Conservation (phyloP, 2,113 vertebrate genomes). For the Chloropsis hardwickii region DNA sequence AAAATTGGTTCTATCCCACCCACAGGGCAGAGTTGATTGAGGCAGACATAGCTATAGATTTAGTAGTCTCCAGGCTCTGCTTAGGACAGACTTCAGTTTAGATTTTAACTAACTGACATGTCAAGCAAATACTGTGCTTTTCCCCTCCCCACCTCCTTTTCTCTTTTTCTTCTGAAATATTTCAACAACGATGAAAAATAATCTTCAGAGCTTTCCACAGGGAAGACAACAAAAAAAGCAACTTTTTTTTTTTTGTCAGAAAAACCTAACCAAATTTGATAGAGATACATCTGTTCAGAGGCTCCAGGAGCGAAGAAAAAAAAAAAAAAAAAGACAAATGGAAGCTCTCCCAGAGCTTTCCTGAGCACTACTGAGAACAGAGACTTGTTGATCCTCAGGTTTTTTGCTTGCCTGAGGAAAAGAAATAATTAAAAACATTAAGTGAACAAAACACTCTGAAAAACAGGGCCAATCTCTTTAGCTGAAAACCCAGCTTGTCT, state of each 20-base stretch:
- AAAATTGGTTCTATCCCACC: not conserved
- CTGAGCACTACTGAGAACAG: conserved; percentile 51
- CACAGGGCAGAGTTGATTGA: not conserved
- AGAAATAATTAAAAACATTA: conserved; percentile 68
- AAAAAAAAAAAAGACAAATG: conserved; percentile 1
- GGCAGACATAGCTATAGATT: not conserved
- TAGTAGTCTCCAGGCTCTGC: not conserved
- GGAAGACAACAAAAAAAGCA: not conserved
- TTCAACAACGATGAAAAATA: conserved; percentile 23
- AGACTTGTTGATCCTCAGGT: conserved; percentile 62
- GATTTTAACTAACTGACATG: conserved; percentile 19
- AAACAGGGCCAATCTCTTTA: not conserved
- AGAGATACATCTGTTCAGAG: conserved; percentile 29
- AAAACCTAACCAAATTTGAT: conserved; percentile 36
- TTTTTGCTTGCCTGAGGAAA: conserved; percentile 49
- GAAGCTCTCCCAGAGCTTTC: not conserved
- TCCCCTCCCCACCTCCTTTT: not conserved
- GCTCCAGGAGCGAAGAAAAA: not conserved
- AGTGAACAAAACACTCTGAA: conserved; percentile 30
- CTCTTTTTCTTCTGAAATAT: not conserved
- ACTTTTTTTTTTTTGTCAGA: not conserved
- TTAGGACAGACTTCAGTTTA: conserved; percentile 48
- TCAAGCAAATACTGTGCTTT: not conserved
- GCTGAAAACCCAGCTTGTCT: not conserved
- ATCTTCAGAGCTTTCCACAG: not conserved